Conservation (phyloP, 2,113 vertebrate genomes). For the Maccullochella peelii region DNA sequence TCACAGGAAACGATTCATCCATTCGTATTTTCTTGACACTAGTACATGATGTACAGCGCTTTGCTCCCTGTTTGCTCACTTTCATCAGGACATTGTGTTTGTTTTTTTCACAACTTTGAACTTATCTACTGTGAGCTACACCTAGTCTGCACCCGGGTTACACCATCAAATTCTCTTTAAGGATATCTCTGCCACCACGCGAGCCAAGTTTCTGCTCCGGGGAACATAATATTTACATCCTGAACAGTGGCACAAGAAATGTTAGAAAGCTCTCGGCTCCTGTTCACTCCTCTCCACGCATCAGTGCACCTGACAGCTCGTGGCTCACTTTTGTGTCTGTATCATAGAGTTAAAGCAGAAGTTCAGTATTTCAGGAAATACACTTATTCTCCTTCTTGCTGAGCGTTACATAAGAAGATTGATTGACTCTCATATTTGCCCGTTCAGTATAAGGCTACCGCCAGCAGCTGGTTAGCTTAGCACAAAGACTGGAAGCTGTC, state of each 20-base stretch:
- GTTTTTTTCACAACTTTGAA: conserved; percentile 22
- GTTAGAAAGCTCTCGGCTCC: not conserved
- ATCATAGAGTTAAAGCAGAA: not conserved
- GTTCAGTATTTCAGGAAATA: not conserved
- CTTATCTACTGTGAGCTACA: conserved; percentile 33
- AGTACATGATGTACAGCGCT: conserved; percentile 12
- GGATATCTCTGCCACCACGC: not conserved
- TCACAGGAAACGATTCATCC: not conserved
- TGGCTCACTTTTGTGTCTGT: not conserved
- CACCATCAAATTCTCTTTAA: conserved; percentile 25
- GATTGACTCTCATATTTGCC: not conserved
- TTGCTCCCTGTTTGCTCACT: conserved; percentile 31
- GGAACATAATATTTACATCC: not conserved
- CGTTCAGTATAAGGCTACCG: not conserved
- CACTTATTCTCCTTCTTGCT: not conserved
- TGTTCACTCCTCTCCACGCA: not conserved
- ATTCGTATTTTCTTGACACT: conserved; percentile 24
- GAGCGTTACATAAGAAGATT: not conserved
- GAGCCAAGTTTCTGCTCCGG: conserved; percentile 29
- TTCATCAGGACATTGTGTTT: conserved; percentile 43
- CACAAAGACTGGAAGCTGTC: not conserved
- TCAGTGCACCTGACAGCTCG: not conserved
- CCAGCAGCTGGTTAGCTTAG: not conserved
- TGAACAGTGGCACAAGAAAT: not conserved
- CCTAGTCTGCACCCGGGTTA: conserved; percentile 1